These are phyloP conservation scores for Aphodius granarius DNA, from an alignment of 2,888 invertebrate species.

Conservation along the genomic window DNA sequence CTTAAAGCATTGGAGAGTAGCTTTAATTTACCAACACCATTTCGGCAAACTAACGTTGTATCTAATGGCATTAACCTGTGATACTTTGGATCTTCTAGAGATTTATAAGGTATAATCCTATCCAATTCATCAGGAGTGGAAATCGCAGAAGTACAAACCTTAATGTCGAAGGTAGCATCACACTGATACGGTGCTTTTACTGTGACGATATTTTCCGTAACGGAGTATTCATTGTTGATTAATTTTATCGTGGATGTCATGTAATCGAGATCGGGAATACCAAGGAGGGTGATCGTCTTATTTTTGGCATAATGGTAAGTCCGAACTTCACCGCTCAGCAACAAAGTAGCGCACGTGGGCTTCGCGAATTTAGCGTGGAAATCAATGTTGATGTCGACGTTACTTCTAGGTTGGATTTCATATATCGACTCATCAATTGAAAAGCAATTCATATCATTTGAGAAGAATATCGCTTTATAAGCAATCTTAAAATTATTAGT, in stretches of 20 bases:
- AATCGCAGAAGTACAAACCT: not conserved
- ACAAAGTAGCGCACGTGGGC: not conserved
- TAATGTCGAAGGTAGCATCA: not conserved
- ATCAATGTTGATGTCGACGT: not conserved
- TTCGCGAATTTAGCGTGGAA: constrained; percentile 14
- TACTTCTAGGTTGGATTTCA: not conserved
- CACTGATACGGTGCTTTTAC: not conserved
- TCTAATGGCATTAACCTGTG: not conserved
- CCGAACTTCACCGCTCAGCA: constrained; percentile 6
- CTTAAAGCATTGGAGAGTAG: not conserved
- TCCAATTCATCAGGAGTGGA: not conserved
- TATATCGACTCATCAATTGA: not conserved
- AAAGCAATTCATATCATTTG: constrained; percentile 12
- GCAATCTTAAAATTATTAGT: not conserved
- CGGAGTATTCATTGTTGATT: not conserved
- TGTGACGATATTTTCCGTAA: not conserved
- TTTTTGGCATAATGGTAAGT: constrained; percentile 8
- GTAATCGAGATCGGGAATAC: not conserved
- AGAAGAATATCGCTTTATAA: constrained; percentile 4
- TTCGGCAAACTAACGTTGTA: not conserved
- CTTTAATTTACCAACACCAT: not conserved
- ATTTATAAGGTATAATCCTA: not conserved
- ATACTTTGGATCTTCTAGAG: not conserved
- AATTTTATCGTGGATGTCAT: constrained; percentile 5
- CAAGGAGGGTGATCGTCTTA: not conserved